These are phyloP conservation scores for Drosophila albomicans DNA, from an alignment of 1,140 invertebrate genomes.

Conservation along the genomic window DNA sequence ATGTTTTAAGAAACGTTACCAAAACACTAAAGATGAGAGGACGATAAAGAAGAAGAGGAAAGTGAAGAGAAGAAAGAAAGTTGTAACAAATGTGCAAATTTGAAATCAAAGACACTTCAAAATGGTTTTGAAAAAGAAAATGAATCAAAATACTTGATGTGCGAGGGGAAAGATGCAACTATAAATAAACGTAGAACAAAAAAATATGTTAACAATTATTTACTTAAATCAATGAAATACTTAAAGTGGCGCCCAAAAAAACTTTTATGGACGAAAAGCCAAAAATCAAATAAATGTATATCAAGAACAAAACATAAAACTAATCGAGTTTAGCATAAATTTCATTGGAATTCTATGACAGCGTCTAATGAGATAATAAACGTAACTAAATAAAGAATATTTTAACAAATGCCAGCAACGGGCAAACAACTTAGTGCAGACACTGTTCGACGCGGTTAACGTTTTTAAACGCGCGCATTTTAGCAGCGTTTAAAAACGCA, in stretches of 20 bases:
- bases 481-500: constrained; percentile 52
- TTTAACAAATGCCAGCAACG: constrained; percentile 21
- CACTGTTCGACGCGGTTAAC: constrained; percentile 16
- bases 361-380: constrained; percentile 18
- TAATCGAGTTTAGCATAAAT: constrained; percentile 51
- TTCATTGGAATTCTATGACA: constrained; percentile 27
- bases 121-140: constrained; percentile 63
- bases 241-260: constrained; percentile 29
- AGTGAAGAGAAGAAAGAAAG: constrained; percentile 14
- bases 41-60: constrained; percentile 15
- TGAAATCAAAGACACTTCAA: constrained; percentile 75
- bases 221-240: constrained; percentile 46
- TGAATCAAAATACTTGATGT: constrained; percentile 34
- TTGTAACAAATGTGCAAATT: constrained; percentile 72
- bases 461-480: constrained; percentile 45
- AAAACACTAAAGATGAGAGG: constrained; percentile 51
- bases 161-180: constrained; percentile 35
- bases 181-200: constrained; percentile 61
- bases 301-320: constrained; percentile 33
- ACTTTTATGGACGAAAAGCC: constrained; percentile 33
- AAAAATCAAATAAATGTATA: constrained; percentile 27
- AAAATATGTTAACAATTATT: constrained; percentile 70
- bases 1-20: constrained; percentile 67
- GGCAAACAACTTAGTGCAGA: constrained; percentile 10
- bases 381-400: constrained; percentile 30